These are phyloP conservation scores for Typhlomys cinereus DNA, from an alignment of 2,113 vertebrate species.

Conservation along the genomic window DNA sequence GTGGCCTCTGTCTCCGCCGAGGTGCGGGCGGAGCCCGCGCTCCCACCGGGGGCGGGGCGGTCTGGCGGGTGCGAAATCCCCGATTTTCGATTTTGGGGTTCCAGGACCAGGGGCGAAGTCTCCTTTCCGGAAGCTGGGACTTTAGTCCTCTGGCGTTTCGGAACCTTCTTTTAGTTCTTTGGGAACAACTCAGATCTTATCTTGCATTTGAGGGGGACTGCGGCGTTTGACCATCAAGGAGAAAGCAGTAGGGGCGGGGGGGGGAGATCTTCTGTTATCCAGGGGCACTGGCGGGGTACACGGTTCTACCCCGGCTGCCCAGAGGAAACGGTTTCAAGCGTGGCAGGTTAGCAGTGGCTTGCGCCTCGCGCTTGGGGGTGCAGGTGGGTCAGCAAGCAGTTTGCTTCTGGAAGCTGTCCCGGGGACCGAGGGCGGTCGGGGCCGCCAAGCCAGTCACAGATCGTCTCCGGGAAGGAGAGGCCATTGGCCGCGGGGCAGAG, in stretches of 20 bases:
- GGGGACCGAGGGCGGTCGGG: not conserved
- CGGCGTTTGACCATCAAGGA: not conserved
- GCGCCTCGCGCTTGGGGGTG: not conserved
- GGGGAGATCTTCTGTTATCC: not conserved
- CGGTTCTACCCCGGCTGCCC: not conserved
- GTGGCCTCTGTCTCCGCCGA: not conserved
- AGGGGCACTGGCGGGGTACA: not conserved
- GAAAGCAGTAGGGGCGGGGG: not conserved
- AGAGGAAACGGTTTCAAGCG: not conserved
- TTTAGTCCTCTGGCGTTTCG: not conserved
- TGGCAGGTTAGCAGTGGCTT: not conserved
- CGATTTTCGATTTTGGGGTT: not conserved
- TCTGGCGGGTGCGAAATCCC: not conserved
- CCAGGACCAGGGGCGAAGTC: not conserved
- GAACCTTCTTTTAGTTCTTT: not conserved
- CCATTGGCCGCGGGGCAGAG: not conserved
- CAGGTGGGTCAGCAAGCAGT: not conserved
- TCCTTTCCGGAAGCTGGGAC: not conserved
- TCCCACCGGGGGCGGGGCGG: slow-evolving; percentile 53
- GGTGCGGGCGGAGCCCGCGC: not conserved
- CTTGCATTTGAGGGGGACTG: slow-evolving; percentile 7
- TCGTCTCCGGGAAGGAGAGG: not conserved
- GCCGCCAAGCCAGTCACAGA: not conserved
- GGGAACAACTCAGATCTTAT: not conserved
- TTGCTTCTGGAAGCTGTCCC: not conserved